These are phyloP conservation scores for Lucinisca nassula DNA, from an alignment of 2,888 invertebrate species.

Conservation along the genomic window DNA sequence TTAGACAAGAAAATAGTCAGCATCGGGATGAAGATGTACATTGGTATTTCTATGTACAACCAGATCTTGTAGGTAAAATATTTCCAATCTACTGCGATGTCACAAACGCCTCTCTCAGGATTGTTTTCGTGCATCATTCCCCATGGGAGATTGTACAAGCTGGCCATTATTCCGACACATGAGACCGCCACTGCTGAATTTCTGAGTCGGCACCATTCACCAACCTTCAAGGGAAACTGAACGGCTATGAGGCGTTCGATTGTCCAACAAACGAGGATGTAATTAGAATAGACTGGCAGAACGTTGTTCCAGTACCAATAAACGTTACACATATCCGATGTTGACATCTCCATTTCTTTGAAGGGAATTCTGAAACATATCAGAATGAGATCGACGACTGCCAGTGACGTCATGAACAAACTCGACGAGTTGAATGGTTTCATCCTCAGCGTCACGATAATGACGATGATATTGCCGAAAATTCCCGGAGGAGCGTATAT, in stretches of 20 bases:
- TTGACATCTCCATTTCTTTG: background rate
- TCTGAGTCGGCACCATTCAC: background rate
- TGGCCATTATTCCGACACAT: background rate
- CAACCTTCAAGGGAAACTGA: slow-evolving; percentile 8
- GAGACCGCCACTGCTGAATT: background rate
- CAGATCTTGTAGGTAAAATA: background rate
- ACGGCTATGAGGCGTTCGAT: background rate
- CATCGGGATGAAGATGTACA: background rate
- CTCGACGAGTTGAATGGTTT: background rate
- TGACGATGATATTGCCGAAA: background rate
- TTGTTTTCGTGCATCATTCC: background rate
- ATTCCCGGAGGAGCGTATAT: background rate
- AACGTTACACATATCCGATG: background rate
- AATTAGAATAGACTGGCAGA: background rate
- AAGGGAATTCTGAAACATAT: background rate
- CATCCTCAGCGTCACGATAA: background rate
- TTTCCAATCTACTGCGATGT: too few relatives aligned
- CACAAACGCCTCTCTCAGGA: background rate
- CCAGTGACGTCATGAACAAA: background rate
- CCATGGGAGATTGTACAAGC: background rate
- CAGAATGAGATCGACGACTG: background rate
- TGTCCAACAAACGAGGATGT: background rate
- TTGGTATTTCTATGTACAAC: too few relatives aligned
- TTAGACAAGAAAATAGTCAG: background rate
- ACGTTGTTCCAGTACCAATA: background rate